A percentile compares a stretch with the other conserved stretches of the same genome.
phyloP scores from a whole-genome alignment of 2,888 invertebrate genomes.

The Serripes groenlandicus region DNA sequence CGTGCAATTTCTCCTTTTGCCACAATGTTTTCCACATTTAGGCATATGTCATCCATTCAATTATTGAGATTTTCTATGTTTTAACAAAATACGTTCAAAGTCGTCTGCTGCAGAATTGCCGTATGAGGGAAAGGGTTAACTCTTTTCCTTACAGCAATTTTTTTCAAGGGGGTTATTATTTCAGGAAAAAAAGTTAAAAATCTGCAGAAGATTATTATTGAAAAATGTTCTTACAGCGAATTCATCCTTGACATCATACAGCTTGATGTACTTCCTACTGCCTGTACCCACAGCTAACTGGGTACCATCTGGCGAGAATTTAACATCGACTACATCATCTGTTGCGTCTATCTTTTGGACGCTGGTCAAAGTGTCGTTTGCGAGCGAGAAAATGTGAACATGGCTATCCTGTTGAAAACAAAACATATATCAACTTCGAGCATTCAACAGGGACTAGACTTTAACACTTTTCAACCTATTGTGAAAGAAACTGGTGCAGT shows the following conservation, averaged over 20 bases:
- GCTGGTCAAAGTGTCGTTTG: no score
- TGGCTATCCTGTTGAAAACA: constrained; percentile 13
- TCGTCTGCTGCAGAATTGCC: not conserved
- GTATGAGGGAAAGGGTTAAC: not conserved
- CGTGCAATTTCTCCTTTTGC: not conserved
- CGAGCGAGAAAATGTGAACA: constrained; percentile 92
- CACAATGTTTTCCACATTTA: not conserved
- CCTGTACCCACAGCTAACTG: constrained; percentile 96
- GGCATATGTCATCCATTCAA: no score
- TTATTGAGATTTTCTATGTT: not conserved
- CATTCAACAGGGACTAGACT: no score
- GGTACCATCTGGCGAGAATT: constrained; percentile 95
- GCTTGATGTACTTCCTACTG: constrained; percentile 91
- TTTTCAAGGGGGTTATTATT: no score
- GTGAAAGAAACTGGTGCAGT: no score
- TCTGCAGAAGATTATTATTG: no score
- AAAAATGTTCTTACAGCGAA: no score
- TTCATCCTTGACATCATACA: not conserved
- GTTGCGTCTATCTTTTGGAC: constrained; percentile 91
- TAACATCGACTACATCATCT: constrained; percentile 93
- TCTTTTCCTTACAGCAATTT: not conserved
- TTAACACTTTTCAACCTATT: no score
- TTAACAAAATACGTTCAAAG: not conserved
- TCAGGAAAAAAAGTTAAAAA: no score
- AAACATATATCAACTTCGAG: no score